Evolutionary conservation across 2,113 vertebrate genomes (phyloP).

Genomic region (Hemiscyllium ocellatum): DNA sequence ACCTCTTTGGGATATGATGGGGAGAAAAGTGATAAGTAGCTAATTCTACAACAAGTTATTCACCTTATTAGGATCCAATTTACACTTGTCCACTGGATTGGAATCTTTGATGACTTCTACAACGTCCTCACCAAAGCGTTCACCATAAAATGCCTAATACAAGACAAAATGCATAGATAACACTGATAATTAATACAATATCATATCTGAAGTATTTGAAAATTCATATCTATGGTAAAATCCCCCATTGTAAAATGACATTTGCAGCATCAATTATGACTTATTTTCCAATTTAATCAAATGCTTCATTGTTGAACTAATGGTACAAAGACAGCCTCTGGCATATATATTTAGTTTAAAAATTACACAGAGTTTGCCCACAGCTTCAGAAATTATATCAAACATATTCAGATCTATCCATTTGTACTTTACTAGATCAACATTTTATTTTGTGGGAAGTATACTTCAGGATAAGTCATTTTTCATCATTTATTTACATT

Average conservation of each 20-base stretch:
- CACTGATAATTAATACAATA: not conserved
- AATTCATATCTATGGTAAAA: not conserved
- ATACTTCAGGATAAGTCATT: not conserved
- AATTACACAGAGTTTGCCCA: not conserved
- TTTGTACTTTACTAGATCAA: not conserved
- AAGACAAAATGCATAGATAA: constrained; percentile 7
- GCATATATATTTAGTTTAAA: not conserved
- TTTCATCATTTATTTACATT: not conserved
- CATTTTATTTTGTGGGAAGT: not conserved
- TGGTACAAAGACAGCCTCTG: not conserved
- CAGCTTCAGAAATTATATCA: not conserved
- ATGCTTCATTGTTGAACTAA: not conserved
- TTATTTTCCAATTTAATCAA: not conserved
- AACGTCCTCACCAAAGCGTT: constrained; percentile 89
- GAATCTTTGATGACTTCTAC: constrained; percentile 98
- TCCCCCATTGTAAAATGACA: not conserved
- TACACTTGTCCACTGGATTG: constrained; percentile 96
- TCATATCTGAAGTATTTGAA: not conserved
- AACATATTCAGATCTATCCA: not conserved
- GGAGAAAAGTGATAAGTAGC: not conserved
- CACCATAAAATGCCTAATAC: constrained; percentile 90
- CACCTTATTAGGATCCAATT: constrained; percentile 94
- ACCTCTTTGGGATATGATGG: not conserved
- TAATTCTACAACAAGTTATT: not conserved
- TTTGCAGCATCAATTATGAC: not conserved